Base-by-base conservation (phyloP, 2,797 vertebrate species). In the Stomatorhinus walkeri region DNA sequence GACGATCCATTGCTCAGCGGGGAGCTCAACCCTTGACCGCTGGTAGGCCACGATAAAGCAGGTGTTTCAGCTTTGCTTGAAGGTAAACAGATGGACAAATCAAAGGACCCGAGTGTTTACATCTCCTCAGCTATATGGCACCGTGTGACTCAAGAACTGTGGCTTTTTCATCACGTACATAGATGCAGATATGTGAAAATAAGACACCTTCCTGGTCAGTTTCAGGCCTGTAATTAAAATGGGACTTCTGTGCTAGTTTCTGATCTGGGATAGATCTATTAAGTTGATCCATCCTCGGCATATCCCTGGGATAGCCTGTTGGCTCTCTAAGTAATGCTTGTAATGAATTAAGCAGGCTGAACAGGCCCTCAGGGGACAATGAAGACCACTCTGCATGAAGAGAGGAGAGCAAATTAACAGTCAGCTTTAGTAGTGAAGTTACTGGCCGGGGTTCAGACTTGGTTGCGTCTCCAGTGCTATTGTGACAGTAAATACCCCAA, bases 261-360 rank as follows among this genome's bases (percentile, higher is more conserved):
- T 19, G n/a, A 61, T 43, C 87, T 12, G 32, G 40, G 12, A 16
- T 19, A 46, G 81, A 9, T 85, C 54, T 22, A 28, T 79, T 54
- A 16, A 59, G 81, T 85, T 48, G 56, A 32, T 19, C 56, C 46
- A 48, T 64, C 89, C 95, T 94, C 90, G 97, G 97, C 97, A 97
- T 98, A 61, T 98, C 95, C 92, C 95, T 97, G 90, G 97, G 97
- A 91, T 97, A 98, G 76, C 95, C 97, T 54, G 97, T 97, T 0
- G 97, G 97, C 91, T 99, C 97, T 24, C 96, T 95, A 98, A 94
- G 93, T 98, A 98, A 0, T 97, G 97, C 87, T 99, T 98, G 2
- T 95, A 97, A 84, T 97, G 95, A 91, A 94, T 96, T 88, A 96
- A 92, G 90, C 99, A 98, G 79, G 92, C 87, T 3, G 96, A 96